Base-by-base conservation (phyloP, 1,140 invertebrate genomes). In the Drosophila santomea region DNA sequence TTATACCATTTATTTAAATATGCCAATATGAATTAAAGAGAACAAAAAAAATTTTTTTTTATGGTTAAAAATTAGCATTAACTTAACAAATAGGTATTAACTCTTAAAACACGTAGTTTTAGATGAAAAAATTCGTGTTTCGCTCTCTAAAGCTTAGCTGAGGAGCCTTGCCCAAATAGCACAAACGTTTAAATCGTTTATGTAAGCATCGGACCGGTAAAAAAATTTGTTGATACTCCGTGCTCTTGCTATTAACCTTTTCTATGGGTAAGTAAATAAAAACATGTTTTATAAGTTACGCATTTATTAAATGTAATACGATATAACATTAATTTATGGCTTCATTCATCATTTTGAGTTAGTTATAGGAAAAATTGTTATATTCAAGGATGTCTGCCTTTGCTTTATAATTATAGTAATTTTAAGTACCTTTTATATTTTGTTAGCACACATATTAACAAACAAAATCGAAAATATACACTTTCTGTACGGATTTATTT, bases 221-320 rank as follows among this genome's bases (percentile, higher is more conserved):
- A 25, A 25, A 25, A 25, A 25, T 25, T 25, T 25, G 25, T 25
- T 25, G 25, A 25, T 25, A 4, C 25, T 4, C 23, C 25, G 25
- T 25, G 25, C 25, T 25, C 25, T 25, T 25, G 25, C 25, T 25
- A 25, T 4, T 10, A 32, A 32, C 32, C 32, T 32, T 8, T 55
- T 15, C 38, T 11, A 57, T 23, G 6, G 3, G 23, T n/a, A 56
- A 56, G 2, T 6, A 41, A 12, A 15, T 4, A 25, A 32, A 43
- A 28, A 25, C 11, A 3, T 14, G n/a, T 20, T 61, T 72, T 61
- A 17, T 36, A 20, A 66, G 61, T 72, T 36, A 72, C 48, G 72
- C 60, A 52, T 78, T 77, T 78, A 78, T 78, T 78, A 51, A 43
- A 72, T 54, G 25, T 17, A 50, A 50, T 72, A 56, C 48, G 43